Percentiles rank a stretch among this genome's conserved stretches.
Conservation (phyloP, 2,797 vertebrate species). For the Xenops minutus region DNA sequence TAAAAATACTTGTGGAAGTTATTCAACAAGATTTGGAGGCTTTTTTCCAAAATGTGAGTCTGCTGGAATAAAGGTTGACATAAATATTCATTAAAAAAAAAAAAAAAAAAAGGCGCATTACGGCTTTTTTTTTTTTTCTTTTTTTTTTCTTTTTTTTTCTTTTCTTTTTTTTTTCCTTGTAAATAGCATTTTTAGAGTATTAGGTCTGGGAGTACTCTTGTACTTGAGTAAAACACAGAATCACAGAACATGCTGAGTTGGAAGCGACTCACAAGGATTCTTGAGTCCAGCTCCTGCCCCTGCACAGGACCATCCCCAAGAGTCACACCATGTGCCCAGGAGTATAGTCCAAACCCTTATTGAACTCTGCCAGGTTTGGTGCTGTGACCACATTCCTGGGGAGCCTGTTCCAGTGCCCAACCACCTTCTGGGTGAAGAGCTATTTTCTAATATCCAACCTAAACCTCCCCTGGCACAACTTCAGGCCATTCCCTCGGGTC, state of each 20-base stretch:
- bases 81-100: neutral
- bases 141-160: no score
- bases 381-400: neutral
- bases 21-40: neutral
- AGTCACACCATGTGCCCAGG: neutral
- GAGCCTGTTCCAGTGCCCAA: neutral
- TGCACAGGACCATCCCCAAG: neutral
- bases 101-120: neutral
- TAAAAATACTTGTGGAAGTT: neutral
- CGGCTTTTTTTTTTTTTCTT: no score
- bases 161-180: no score
- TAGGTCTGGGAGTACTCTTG: neutral
- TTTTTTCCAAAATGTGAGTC: neutral
- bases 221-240: neutral
- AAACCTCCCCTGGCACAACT: neutral
- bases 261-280: neutral
- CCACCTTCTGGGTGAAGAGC: neutral
- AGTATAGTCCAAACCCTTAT: neutral
- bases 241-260: neutral
- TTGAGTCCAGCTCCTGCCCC: neutral
- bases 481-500: neutral
- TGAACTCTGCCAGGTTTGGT: neutral
- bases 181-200: fast-evolving
- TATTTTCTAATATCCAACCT: neutral
- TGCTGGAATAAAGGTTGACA: neutral